Conservation (phyloP, 2,888 invertebrate genomes). For the Drosophila rellima region DNA sequence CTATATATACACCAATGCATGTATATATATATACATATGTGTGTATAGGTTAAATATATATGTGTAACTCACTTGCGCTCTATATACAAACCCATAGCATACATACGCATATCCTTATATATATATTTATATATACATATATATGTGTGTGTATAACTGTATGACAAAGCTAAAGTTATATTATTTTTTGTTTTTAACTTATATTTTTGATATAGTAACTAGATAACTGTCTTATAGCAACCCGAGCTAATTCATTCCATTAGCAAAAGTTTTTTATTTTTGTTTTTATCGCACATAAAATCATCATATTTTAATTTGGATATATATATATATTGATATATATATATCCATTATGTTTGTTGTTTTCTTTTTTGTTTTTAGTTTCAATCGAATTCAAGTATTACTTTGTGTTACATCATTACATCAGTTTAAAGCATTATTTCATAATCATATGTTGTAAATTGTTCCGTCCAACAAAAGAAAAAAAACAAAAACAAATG, state of each 20-base stretch:
- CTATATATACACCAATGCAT: no score
- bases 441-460: slow-evolving; percentile 81
- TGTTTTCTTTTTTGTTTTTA: slow-evolving; percentile 38
- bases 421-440: slow-evolving; percentile 64
- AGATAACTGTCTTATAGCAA: slow-evolving; percentile 25
- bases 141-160: slow-evolving; percentile 45
- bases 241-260: slow-evolving; percentile 73
- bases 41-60: slow-evolving; percentile 23
- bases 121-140: slow-evolving; percentile 14
- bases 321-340: slow-evolving; percentile 16
- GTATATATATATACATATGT: slow-evolving; percentile 16
- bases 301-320: slow-evolving; percentile 12
- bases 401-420: slow-evolving; percentile 49
- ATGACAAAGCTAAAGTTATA: slow-evolving; percentile 29
- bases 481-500: slow-evolving; percentile 38
- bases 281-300: slow-evolving; percentile 10
- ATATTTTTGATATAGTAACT: slow-evolving; percentile 8
- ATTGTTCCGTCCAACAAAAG: slow-evolving; percentile 77
- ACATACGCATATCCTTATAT: slow-evolving; percentile 15
- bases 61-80: slow-evolving; percentile 38
- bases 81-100: slow-evolving; percentile 27
- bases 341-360: slow-evolving; percentile 40
- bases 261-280: slow-evolving; percentile 57
- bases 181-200: slow-evolving; percentile 4
- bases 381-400: slow-evolving; percentile 44